A percentile compares a stretch with the other conserved stretches of the same genome.
Evolutionary conservation across 1,140 invertebrate genomes (phyloP).

Genomic region (Drosophila dunni): DNA sequence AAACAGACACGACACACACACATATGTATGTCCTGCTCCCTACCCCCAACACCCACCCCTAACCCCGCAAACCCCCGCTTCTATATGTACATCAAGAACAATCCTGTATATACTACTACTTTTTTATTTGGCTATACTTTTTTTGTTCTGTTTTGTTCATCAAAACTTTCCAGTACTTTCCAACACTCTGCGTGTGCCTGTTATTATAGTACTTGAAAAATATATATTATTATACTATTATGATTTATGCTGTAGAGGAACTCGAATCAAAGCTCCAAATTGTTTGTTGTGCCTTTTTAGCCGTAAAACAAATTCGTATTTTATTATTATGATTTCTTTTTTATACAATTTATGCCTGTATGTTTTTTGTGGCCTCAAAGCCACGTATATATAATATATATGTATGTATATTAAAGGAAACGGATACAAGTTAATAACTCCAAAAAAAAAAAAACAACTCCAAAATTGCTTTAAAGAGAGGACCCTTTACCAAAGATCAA

Average conservation of each 20-base stretch:
- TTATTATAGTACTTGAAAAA: slow-evolving; percentile 3
- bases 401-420: slow-evolving; percentile 58
- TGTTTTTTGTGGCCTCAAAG: slow-evolving; percentile 57
- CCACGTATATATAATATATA: slow-evolving; percentile 57
- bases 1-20: slow-evolving; percentile 22
- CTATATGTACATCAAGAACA: neutral
- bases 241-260: slow-evolving; percentile 39
- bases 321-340: slow-evolving; percentile 54
- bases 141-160: slow-evolving; percentile 45
- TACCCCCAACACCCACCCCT: too few relatives aligned
- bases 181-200: slow-evolving; percentile 68
- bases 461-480: slow-evolving; percentile 67
- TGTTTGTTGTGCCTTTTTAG: slow-evolving; percentile 75
- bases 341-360: slow-evolving; percentile 59
- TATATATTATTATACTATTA: neutral
- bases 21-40: slow-evolving; percentile 18
- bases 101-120: slow-evolving; percentile 46
- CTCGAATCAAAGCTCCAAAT: slow-evolving; percentile 40
- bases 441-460: slow-evolving; percentile 42
- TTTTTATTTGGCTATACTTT: slow-evolving; percentile 43
- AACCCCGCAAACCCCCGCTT: neutral
- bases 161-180: slow-evolving; percentile 29
- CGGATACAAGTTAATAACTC: slow-evolving; percentile 60
- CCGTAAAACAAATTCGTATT: slow-evolving; percentile 56
- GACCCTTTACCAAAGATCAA: slow-evolving; percentile 70